Evolutionary conservation across 1,140 invertebrate species (phyloP).

Genomic region (Hirudo medicinalis): DNA sequence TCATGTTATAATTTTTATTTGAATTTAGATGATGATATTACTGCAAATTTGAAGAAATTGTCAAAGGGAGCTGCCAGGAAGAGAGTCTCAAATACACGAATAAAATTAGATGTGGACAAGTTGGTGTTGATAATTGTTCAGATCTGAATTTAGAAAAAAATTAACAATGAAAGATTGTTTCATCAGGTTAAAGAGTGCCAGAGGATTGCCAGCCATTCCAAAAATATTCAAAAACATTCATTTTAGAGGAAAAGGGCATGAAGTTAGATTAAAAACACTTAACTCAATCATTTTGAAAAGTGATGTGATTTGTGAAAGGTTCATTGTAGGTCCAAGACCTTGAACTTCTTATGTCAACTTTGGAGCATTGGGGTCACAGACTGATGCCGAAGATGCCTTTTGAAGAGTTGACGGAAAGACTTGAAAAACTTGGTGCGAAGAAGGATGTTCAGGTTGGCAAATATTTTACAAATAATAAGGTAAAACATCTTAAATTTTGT

Average conservation of each 20-base stretch:
- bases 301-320: constrained; percentile 3
- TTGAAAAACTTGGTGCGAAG: constrained; percentile 59
- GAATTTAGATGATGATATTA: not conserved
- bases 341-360: constrained; percentile 58
- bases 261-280: constrained; percentile 39
- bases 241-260: constrained; percentile 68
- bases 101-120: too few relatives aligned
- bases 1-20: not conserved
- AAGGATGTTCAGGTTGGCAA: constrained; percentile 36
- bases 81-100: too few relatives aligned
- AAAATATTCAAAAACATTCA: constrained; percentile 67
- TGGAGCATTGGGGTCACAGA: constrained; percentile 84
- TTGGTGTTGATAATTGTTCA: too few relatives aligned
- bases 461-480: not conserved
- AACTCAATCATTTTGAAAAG: not conserved
- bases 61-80: too few relatives aligned
- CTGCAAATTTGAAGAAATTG: not conserved
- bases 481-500: too few relatives aligned
- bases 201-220: constrained; percentile 63
- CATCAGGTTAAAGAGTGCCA: constrained; percentile 34
- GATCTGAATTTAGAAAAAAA: too few relatives aligned
- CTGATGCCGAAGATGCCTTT: constrained; percentile 75
- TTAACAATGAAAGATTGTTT: too few relatives aligned
- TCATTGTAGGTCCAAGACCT: constrained; percentile 55
- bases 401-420: constrained; percentile 64